Base-by-base conservation (phyloP, 2,888 invertebrate genomes). In the Entomobrya multifasciata region DNA sequence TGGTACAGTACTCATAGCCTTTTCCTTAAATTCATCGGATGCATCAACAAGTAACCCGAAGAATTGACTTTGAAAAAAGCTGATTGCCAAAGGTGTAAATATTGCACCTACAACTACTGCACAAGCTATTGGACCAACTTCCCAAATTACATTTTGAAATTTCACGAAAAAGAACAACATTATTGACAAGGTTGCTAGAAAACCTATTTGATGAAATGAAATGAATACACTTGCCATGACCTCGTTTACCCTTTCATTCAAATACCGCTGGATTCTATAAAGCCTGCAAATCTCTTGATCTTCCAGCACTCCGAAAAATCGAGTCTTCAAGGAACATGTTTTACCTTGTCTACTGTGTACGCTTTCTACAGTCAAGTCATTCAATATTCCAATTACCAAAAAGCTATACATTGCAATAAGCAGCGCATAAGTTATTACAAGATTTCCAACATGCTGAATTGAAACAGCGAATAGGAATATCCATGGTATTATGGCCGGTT, bases 171-270 rank as follows among this genome's bases (percentile, higher is more conserved):
- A 55, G 60, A 17, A 57, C 10, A 77, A 6, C 60, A 78, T 65
- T n/a, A 78, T 47, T 1, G 78, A 44, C 15, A n/a, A 10, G 4
- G 3, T 3, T 1, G 20, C 13, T 36, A 62, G 8, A 0, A 47
- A n/a, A 6, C 60, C 78, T 11, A 78, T 62, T 6, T 78, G 78
- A 65, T 65, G 65, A 22, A 78, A 78, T 5, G 78, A 17, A 41
- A 78, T 25, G 4, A 11, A 22, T 6, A 78, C 78, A n/a, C 15
- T 30, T 11, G 20, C 44, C 17, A 60, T 17, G n/a, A 41, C n/a
- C 11, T 62, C 27, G 20, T 78, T 78, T 0, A 78, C 17, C 5
- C 57, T 17, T 1, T 15, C 25, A 25, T 60, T 78, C 0, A 78
- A n/a, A 11, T 36, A 27, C 27, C 57, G 5, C 25, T 60, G 60